These are phyloP conservation scores for Motacilla tschutschensis DNA, from an alignment of 2,113 vertebrate species.

Conservation along the genomic window DNA sequence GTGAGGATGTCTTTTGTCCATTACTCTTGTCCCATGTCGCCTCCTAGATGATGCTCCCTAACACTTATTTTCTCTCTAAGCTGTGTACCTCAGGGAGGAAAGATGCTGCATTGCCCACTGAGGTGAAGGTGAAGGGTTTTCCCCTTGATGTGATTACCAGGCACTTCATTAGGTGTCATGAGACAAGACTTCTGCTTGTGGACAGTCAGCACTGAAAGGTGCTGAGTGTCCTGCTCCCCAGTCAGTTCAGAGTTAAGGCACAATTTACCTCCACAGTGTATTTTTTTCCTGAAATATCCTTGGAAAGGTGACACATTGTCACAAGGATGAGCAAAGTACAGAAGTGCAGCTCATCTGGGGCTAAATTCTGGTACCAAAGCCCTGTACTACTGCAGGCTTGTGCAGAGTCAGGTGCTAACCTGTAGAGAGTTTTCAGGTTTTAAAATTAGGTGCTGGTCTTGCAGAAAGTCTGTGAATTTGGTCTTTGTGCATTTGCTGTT, in stretches of 20 bases:
- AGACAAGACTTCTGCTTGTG: neutral
- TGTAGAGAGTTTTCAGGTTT: neutral
- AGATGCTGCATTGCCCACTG: neutral
- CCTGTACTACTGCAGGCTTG: rapidly evolving
- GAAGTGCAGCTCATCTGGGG: neutral
- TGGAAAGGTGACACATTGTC: neutral
- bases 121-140: neutral
- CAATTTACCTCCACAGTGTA: neutral
- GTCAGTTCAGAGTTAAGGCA: neutral
- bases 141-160: neutral
- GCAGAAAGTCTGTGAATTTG: neutral
- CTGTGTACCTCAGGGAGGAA: neutral
- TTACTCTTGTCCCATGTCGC: neutral
- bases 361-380: neutral
- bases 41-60: neutral
- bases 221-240: neutral
- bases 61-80: neutral
- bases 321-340: neutral
- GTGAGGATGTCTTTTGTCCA: neutral
- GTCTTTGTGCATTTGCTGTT: neutral
- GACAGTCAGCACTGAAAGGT: neutral
- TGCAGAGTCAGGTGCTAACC: neutral
- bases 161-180: neutral
- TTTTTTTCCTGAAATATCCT: neutral
- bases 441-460: neutral